phyloP scores from a whole-genome alignment of 2,888 invertebrate genomes.

The Linyphia triangularis region DNA sequence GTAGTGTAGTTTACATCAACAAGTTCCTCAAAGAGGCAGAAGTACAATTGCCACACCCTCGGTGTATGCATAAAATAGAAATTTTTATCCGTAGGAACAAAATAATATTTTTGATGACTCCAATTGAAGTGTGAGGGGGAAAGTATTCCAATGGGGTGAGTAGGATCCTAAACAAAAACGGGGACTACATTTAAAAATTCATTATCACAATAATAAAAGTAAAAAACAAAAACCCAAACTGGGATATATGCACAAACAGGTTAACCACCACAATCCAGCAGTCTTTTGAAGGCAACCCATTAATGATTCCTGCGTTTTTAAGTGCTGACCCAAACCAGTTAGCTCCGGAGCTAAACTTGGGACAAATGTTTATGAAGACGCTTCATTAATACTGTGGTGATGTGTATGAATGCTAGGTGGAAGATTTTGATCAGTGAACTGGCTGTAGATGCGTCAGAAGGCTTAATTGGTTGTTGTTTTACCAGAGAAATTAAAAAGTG shows the following conservation, averaged over 20 bases:
- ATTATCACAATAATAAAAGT: slow-evolving; percentile 50
- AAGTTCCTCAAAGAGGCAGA: slow-evolving; percentile 46
- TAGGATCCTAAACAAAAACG: slow-evolving; percentile 19
- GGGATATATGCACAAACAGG: slow-evolving; percentile 36
- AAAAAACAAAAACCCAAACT: background rate
- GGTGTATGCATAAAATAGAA: slow-evolving; percentile 39
- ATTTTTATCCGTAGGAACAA: slow-evolving; percentile 33
- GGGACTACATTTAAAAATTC: slow-evolving; percentile 8
- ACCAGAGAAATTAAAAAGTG: slow-evolving; percentile 30
- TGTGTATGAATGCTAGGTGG: slow-evolving; percentile 47
- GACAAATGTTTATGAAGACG: background rate
- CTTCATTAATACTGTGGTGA: slow-evolving; percentile 39
- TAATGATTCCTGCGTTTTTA: background rate
- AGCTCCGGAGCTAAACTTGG: background rate
- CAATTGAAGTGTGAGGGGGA: background rate
- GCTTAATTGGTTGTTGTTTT: slow-evolving; percentile 40
- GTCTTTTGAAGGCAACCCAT: slow-evolving; percentile 51
- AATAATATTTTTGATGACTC: slow-evolving; percentile 29
- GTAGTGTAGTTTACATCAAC: slow-evolving; percentile 50
- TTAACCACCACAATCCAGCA: slow-evolving; percentile 28
- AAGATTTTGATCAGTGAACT: slow-evolving; percentile 50
- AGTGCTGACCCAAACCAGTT: slow-evolving; percentile 56
- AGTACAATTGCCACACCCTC: slow-evolving; percentile 23
- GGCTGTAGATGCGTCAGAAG: slow-evolving; percentile 62
- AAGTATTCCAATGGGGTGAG: background rate